A percentile compares a stretch with the other conserved stretches of the same genome.
Conservation (phyloP, 2,797 vertebrate genomes). For the Apogon talboti region DNA sequence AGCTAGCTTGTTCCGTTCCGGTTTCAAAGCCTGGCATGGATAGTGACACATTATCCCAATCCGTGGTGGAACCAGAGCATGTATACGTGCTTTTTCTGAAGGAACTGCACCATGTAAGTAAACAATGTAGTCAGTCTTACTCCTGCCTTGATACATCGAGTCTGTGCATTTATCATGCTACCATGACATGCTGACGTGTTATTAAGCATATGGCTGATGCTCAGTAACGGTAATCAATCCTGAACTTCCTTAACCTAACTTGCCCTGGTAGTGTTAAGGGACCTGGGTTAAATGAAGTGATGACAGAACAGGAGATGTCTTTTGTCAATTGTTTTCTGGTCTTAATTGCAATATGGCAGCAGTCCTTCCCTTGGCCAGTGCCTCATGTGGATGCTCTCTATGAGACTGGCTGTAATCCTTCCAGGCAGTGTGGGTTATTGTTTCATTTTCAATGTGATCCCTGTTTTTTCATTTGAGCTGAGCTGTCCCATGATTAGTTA, state of each 20-base stretch:
- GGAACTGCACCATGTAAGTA: conserved; percentile 78
- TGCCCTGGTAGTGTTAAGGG: not conserved
- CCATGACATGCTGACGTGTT: conserved; percentile 65
- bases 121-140: not conserved
- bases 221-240: not conserved
- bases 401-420: not conserved
- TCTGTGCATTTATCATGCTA: conserved; percentile 11
- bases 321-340: not conserved
- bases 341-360: not conserved
- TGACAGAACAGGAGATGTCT: not conserved
- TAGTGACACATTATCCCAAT: conserved; percentile 35
- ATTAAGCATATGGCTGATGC: conserved; percentile 23
- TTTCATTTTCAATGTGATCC: conserved; percentile 25
- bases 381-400: not conserved
- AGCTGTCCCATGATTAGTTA: conserved; percentile 33
- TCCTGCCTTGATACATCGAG: not conserved
- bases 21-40: conserved; percentile 56
- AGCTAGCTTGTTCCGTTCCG: conserved; percentile 36
- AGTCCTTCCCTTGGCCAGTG: not conserved
- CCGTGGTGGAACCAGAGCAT: conserved; percentile 65
- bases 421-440: conserved; percentile 7
- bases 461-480: not conserved
- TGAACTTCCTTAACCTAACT: not conserved
- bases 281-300: not conserved
- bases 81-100: conserved; percentile 68